phyloP scores from a whole-genome alignment of 2,888 invertebrate genomes.

The Eucera pruinosa region DNA sequence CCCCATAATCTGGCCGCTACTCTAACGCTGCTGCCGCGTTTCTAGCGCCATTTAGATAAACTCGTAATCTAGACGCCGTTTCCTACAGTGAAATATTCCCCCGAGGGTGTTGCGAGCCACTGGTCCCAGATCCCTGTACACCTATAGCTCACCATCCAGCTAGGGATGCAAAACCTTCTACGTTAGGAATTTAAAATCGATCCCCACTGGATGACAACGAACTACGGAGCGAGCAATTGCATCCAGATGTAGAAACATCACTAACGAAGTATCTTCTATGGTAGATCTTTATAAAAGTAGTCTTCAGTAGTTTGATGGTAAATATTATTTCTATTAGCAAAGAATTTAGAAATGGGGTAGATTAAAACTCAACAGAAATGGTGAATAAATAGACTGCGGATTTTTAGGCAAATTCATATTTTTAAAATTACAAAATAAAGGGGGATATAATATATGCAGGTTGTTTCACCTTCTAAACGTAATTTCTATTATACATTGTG shows the following conservation, averaged over 20 bases:
- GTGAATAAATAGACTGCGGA: too few relatives aligned
- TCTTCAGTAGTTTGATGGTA: neutral
- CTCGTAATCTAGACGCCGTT: conserved; percentile 82
- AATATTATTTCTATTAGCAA: neutral
- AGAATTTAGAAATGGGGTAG: neutral
- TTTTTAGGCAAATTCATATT: too few relatives aligned
- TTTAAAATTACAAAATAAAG: too few relatives aligned
- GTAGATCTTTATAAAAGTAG: neutral
- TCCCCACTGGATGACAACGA: conserved; percentile 64
- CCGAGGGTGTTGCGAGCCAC: conserved; percentile 68
- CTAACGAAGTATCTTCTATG: neutral
- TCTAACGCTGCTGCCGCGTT: conserved; percentile 75
- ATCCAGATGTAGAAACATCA: conserved; percentile 9
- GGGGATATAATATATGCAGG: too few relatives aligned
- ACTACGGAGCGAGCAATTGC: conserved; percentile 14
- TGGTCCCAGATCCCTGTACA: conserved; percentile 20
- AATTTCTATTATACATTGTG: too few relatives aligned
- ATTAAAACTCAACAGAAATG: neutral
- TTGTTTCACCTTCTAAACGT: too few relatives aligned
- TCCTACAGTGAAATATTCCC: conserved; percentile 80
- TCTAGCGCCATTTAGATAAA: conserved; percentile 82
- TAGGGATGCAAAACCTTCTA: conserved; percentile 65
- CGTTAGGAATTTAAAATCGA: conserved; percentile 75
- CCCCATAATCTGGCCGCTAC: conserved; percentile 76
- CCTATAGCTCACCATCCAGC: conserved; percentile 14